Base-by-base conservation (phyloP, 2,888 invertebrate species). In the Scrobipalpa costella region DNA sequence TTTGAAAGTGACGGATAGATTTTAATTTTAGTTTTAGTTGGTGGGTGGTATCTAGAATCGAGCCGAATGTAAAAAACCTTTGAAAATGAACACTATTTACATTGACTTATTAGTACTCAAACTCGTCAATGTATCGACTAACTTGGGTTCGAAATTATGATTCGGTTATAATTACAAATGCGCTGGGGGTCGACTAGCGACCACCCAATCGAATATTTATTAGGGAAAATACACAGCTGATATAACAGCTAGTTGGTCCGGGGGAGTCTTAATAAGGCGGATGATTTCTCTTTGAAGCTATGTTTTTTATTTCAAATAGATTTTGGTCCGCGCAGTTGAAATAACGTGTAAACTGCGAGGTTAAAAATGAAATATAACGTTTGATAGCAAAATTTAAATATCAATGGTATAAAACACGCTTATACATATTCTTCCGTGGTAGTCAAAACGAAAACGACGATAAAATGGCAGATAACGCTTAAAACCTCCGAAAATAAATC, bases 221-320 rank as follows among this genome's bases (percentile, higher is more conserved):
- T 84, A 86, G 87, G 75, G 85, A 85, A 82, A 84, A 81, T 85
- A 86, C 79, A 79, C 88, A 88, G 88, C 86, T 88, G 88, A 86
- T 87, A 85, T 84, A 86, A 86, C 83, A n/a, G 34, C 34, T 55
- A 55, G 55, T 55, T 55, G 33, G 34, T 13, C 0, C 66, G 55
- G 8, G 55, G 34, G 33, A 15, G 15, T 2, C 44, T 44, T 15
- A 44, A n/a, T 44, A 44, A 44, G n/a, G 44, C n/a, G 44, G 15
- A 44, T 44, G 44, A n/a, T 44, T 44, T 44, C 44, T 44, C 9
- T 44, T n/a, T 9, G 44, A 44, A 44, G n/a, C 44, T n/a, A 44
- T 40, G 15, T 44, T 44, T 44, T 44, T 15, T 44, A 44, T 44
- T n/a, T 44, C n/a, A 0, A 40, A 13, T 2, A 13, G 13, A 13